Evolutionary conservation across 2,797 vertebrate species (phyloP).

Genomic region (Alosa sapidissima): DNA sequence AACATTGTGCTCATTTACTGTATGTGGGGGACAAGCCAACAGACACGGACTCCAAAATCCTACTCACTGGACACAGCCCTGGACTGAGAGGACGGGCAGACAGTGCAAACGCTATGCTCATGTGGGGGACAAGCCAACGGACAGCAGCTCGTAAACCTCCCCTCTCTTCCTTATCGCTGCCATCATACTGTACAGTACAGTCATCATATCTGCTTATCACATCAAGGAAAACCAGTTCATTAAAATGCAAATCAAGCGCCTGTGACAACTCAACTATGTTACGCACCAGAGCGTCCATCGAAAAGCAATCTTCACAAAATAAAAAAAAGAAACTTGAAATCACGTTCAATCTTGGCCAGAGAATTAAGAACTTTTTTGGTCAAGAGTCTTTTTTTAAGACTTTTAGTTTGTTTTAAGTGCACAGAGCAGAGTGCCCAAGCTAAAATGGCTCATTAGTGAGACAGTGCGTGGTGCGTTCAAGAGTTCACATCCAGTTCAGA

Average conservation of each 20-base stretch:
- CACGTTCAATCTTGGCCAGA: neutral
- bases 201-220: neutral
- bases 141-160: no score
- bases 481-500: conserved; percentile 1
- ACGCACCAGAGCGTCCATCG: neutral
- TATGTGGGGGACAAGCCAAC: neutral
- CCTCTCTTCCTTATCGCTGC: neutral
- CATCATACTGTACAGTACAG: neutral
- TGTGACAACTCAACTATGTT: neutral
- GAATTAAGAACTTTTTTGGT: neutral
- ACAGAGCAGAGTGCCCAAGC: neutral
- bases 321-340: neutral
- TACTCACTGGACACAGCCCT: no score
- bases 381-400: neutral
- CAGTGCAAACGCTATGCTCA: no score
- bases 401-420: neutral
- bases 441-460: neutral
- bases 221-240: neutral
- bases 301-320: neutral
- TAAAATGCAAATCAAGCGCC: neutral
- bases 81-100: no score
- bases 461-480: neutral
- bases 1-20: neutral
- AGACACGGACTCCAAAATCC: neutral
- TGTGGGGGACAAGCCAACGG: no score